A percentile compares a stretch with the other conserved stretches of the same genome.
These are phyloP conservation scores for Tokudaia muenninki DNA, from an alignment of 2,797 vertebrate genomes.

Conservation along the genomic window DNA sequence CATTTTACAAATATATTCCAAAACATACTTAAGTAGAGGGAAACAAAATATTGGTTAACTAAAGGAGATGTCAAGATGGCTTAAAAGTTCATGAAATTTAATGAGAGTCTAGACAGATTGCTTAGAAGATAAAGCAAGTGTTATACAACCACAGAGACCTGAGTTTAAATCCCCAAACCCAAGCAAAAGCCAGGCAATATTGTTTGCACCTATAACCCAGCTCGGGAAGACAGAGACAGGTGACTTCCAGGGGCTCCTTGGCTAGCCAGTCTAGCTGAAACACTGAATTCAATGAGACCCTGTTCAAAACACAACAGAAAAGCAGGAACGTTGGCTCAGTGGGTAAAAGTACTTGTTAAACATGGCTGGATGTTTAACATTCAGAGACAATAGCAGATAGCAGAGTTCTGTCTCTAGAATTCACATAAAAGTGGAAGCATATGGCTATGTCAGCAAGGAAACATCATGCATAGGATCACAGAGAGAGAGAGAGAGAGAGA, in stretches of 20 bases:
- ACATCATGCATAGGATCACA: neutral
- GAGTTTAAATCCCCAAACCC: too few species aligned
- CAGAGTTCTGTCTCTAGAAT: neutral
- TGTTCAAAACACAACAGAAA: neutral
- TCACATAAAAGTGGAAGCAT: neutral
- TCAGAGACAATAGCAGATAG: neutral
- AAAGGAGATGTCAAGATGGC: neutral
- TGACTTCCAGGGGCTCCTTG: neutral
- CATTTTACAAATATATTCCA: slow-evolving; percentile 8
- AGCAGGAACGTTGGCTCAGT: neutral
- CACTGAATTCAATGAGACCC: neutral
- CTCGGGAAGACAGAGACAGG: neutral
- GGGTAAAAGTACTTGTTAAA: too few species aligned
- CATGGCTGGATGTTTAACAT: neutral
- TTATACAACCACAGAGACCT: neutral
- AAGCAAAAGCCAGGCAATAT: neutral
- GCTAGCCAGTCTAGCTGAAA: neutral
- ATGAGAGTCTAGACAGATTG: neutral
- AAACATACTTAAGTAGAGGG: slow-evolving; percentile 3
- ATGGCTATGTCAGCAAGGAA: neutral
- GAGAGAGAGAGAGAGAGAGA: too few species aligned
- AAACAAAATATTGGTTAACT: slow-evolving; percentile 29
- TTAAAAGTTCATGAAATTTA: too few species aligned
- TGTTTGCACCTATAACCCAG: neutral
- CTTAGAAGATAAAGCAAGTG: neutral